Evolutionary conservation across 2,888 invertebrate species (phyloP), one percentile per base, ranked within the genome.

Genomic region (Lithophane socia): DNA sequence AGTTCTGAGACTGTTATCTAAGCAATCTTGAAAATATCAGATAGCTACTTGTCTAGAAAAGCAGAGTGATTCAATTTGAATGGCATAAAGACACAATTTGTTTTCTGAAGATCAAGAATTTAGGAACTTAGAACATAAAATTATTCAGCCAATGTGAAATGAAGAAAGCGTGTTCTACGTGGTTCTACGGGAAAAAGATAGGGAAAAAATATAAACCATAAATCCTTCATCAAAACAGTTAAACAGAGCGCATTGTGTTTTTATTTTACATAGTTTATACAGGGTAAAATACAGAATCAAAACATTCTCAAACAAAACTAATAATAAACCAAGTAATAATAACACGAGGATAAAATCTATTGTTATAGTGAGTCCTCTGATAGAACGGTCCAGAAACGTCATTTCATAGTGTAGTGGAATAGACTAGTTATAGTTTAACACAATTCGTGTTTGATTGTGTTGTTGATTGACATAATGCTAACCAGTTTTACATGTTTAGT

Each of bases 271-370:
- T n/a, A 49, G 42, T 66, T 42, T 29, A 42, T 7, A 66, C 70
- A 73, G 44, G 83, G 49, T 71, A 71, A 64, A 81, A 66, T 29
- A 64, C 3, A 13, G 69, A 79, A 75, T 68, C 24, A 79, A 79
- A 82, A 68, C 52, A 71, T 71, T 72, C 29, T 75, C 63, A 47
- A 72, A 74, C 69, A 63, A 47, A 66, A 44, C n/a, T 72, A 73
- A 56, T 74, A 75, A 67, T 68, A 77, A n/a, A 58, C 37, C 37
- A 29, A 77, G n/a, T 80, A 80, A 37, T 52, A 81, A 73, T 61
- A 73, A 64, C 37, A 80, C 42, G 44, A 83, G 84, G 79, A 79
- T 86, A 80, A 79, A 60, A 56, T 75, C 61, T 83, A 77, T 84
- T 84, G 60, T 65, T 73, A 10, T 52, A 66, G 68, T 42, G 52